These are phyloP conservation scores for Diogma glabrata DNA, from an alignment of 2,888 invertebrate genomes.

Conservation along the genomic window DNA sequence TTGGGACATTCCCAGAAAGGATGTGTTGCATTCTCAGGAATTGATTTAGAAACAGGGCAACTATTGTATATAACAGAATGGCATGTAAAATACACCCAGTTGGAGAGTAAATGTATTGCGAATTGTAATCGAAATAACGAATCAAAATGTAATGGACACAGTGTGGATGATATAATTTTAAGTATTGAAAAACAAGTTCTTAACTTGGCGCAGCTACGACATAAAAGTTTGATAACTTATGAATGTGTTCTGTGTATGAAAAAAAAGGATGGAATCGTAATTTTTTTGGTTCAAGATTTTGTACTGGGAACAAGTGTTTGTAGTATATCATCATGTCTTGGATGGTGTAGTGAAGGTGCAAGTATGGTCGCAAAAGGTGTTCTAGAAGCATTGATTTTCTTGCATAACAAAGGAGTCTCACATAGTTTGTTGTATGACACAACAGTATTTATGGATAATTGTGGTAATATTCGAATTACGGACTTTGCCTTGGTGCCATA, in stretches of 20 bases:
- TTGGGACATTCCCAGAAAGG: slow-evolving; percentile 65
- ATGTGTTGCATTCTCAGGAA: slow-evolving; percentile 60
- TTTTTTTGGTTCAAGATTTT: slow-evolving; percentile 61
- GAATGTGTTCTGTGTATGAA: slow-evolving; percentile 53
- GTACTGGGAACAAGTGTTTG: slow-evolving; percentile 38
- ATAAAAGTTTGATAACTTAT: slow-evolving; percentile 63
- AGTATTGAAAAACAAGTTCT: slow-evolving; percentile 69
- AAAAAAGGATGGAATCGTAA: slow-evolving; percentile 48
- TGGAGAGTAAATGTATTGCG: slow-evolving; percentile 28
- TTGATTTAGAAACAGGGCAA: slow-evolving; percentile 63
- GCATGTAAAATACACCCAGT: slow-evolving; percentile 43
- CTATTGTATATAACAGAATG: slow-evolving; percentile 65
- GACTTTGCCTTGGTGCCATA: slow-evolving; percentile 34
- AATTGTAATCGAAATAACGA: slow-evolving; percentile 28
- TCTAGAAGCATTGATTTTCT: slow-evolving; percentile 59
- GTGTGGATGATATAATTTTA: slow-evolving; percentile 31
- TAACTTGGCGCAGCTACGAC: slow-evolving; percentile 54
- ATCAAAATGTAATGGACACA: slow-evolving; percentile 31
- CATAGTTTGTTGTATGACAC: slow-evolving; percentile 71
- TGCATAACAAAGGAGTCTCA: slow-evolving; percentile 71
- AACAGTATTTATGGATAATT: slow-evolving; percentile 58
- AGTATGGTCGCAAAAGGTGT: slow-evolving; percentile 53
- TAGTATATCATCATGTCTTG: slow-evolving; percentile 31
- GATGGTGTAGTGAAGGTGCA: slow-evolving; percentile 38
- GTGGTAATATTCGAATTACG: slow-evolving; percentile 39